Evolutionary conservation across 2,797 vertebrate species (phyloP).

Genomic region (Epinephelus malabaricus): DNA sequence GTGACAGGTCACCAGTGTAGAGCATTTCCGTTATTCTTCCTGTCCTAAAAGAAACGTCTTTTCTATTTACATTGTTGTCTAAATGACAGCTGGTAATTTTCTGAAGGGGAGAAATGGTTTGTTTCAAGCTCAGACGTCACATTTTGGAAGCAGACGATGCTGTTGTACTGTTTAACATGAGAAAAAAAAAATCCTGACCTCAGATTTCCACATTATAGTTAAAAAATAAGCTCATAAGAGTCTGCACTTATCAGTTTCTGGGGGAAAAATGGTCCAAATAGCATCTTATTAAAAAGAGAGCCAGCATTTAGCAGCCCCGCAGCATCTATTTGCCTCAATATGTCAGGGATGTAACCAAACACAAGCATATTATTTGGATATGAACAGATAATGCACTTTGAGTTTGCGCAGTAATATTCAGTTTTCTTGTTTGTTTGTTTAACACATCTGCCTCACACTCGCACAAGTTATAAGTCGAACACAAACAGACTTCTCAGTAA

Average conservation of each 20-base stretch:
- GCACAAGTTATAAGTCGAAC: neutral
- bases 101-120: neutral
- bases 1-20: constrained; percentile 34
- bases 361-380: neutral
- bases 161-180: neutral
- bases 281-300: neutral
- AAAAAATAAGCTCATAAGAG: neutral
- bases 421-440: neutral
- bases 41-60: constrained; percentile 18
- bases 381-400: neutral
- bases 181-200: neutral
- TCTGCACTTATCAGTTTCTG: neutral
- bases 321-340: neutral
- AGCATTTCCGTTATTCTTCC: constrained; percentile 13
- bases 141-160: neutral
- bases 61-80: neutral
- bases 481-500: neutral
- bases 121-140: neutral
- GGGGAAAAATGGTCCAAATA: neutral
- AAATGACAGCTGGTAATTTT: constrained; percentile 20
- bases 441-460: neutral
- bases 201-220: neutral
- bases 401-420: neutral
- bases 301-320: neutral
- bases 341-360: neutral